Percentiles rank a stretch among this genome's conserved stretches.
phyloP scores from a whole-genome alignment of 1,140 invertebrate genomes.

The Pseudomyrmex cubaensis region DNA sequence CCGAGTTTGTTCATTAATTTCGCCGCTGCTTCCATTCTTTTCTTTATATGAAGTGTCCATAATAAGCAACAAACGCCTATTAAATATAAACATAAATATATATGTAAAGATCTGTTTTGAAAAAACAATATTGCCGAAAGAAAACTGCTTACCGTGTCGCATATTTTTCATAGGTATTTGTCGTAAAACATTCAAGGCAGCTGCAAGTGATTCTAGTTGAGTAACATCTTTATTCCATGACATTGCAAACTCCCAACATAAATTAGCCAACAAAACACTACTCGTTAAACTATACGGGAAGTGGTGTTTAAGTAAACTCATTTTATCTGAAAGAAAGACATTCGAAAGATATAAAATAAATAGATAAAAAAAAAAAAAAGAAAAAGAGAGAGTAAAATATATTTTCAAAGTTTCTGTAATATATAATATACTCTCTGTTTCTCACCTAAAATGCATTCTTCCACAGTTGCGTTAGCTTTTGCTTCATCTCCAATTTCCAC shows the following conservation, averaged over 20 bases:
- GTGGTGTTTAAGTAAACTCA: conserved; percentile 87
- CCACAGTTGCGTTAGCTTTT: conserved; percentile 70
- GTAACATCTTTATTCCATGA: conserved; percentile 93
- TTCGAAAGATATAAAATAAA: not conserved
- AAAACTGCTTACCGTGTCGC: conserved; percentile 86
- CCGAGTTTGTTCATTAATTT: conserved; percentile 95
- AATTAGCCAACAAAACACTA: conserved; percentile 92
- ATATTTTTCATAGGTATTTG: conserved; percentile 88
- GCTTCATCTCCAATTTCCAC: conserved; percentile 76
- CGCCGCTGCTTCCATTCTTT: conserved; percentile 89
- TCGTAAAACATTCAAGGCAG: conserved; percentile 85
- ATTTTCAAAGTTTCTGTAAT: no score
- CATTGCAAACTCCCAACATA: conserved; percentile 95
- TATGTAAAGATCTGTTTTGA: not conserved
- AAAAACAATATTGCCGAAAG: not conserved
- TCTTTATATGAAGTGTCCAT: conserved; percentile 94
- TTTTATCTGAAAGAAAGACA: conserved; percentile 73
- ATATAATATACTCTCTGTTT: no score
- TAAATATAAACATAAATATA: conserved; percentile 16
- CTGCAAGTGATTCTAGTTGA: conserved; percentile 87
- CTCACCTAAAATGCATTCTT: conserved; percentile 75
- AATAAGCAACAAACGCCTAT: conserved; percentile 91
- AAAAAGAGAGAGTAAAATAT: not conserved
- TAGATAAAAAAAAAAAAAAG: conserved; percentile 3
- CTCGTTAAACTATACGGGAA: conserved; percentile 95